Base-by-base conservation (phyloP, 2,888 invertebrate genomes). In the Epirrhoe alternata region DNA sequence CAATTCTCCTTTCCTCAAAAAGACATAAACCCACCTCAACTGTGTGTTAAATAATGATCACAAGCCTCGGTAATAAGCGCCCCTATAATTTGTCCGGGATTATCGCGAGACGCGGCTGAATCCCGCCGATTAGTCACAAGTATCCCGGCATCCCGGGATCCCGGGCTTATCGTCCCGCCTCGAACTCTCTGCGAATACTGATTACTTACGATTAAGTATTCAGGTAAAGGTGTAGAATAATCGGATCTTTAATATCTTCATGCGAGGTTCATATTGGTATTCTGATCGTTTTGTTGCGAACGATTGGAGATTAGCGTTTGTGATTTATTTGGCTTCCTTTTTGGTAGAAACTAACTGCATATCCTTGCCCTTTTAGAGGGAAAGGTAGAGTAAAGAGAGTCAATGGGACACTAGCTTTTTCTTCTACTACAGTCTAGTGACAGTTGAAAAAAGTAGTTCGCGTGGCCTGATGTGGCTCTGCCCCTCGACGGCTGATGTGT, bases 71-170 rank as follows among this genome's bases (percentile, higher is more conserved):
- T 83, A 82, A 85, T 87, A 85, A 89, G 87, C 87, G 79, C 90
- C 89, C 88, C 86, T 87, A 89, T 90, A 90, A 90, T 90, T 92
- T 89, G 89, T 86, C 85, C 86, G 80, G 89, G 91, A 92, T 92
- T 92, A 92, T 88, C 90, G 83, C 84, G 86, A 88, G 88, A 87
- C 89, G 89, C 82, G 85, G 83, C 83, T 81, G 86, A 89, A 91
- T 90, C 92, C 91, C 81, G 77, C 84, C 91, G 92, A 92, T 92
- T 92, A 92, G 92, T 92, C 90, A 89, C 89, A 88, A 91, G 89
- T 86, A 89, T 89, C 50, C 87, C 88, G 85, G 83, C 86, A 87
- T 79, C 77, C 77, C 73, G 66, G 71, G 74, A 71, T 63, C 70
- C 72, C 53, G 67, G 78, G 88, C 88, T 89, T 89, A 89, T 89